phyloP scores from a whole-genome alignment of 2,797 vertebrate genomes.

The Merluccius polli region DNA sequence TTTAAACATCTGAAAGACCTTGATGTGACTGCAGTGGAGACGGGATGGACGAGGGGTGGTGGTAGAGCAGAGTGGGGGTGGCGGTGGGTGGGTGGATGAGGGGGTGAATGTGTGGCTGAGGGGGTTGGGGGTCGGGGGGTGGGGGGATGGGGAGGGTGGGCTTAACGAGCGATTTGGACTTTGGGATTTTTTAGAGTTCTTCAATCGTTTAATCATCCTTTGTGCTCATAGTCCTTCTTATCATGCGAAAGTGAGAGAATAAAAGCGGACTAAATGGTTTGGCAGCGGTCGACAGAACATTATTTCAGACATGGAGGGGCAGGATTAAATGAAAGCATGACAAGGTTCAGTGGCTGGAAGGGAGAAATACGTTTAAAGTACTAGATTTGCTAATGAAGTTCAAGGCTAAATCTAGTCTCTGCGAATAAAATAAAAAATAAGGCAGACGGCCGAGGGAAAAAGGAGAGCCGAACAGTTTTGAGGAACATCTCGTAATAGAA shows the following conservation, averaged over 20 bases:
- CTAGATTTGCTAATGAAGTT: background rate
- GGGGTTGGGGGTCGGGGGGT: too few relatives aligned
- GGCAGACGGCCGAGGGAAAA: background rate
- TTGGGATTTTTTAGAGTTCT: background rate
- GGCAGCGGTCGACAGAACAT: background rate
- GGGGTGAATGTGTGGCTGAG: background rate
- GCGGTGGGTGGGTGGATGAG: background rate
- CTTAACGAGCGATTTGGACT: background rate
- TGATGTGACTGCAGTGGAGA: too few relatives aligned
- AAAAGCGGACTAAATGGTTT: background rate
- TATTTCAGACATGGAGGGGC: slow-evolving; percentile 27
- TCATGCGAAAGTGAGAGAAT: background rate
- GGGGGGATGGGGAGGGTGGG: background rate
- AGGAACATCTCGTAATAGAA: background rate
- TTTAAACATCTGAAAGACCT: too few relatives aligned
- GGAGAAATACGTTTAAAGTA: background rate
- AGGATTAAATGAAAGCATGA: background rate
- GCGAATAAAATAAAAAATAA: too few relatives aligned
- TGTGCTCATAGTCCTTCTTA: background rate
- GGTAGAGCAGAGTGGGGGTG: background rate
- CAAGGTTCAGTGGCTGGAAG: background rate
- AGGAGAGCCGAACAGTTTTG: background rate
- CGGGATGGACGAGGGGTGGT: too few relatives aligned
- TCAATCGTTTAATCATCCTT: background rate
- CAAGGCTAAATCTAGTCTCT: background rate